Conservation (phyloP, 2,797 vertebrate species). For the Scolopax rusticola region DNA sequence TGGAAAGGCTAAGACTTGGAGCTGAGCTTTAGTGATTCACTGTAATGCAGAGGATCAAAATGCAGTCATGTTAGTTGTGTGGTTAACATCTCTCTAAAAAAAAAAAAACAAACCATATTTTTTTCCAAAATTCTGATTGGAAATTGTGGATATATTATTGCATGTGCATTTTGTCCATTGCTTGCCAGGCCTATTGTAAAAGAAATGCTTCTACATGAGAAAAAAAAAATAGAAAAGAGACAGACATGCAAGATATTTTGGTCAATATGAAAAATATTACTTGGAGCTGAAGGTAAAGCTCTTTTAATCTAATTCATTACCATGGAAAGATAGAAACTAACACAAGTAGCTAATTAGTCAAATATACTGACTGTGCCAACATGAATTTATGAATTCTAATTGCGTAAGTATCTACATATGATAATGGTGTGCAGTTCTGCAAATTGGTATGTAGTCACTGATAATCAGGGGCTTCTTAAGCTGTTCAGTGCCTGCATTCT, state of each 20-base stretch:
- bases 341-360: background rate
- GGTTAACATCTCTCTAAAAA: background rate
- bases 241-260: background rate
- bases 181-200: background rate
- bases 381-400: background rate
- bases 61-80: background rate
- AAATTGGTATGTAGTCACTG: background rate
- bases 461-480: background rate
- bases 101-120: background rate
- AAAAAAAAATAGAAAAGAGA: background rate
- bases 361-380: background rate
- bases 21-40: background rate
- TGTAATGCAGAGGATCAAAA: background rate
- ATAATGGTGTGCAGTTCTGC: background rate
- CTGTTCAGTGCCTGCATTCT: background rate
- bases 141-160: background rate
- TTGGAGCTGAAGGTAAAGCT: background rate
- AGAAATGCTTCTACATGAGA: background rate
- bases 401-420: background rate
- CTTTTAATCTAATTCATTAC: background rate
- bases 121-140: background rate
- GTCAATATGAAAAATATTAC: background rate
- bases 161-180: background rate
- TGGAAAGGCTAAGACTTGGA: background rate
- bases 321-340: background rate